Base-by-base conservation (phyloP, 2,797 vertebrate species). In the Fringilla coelebs region DNA sequence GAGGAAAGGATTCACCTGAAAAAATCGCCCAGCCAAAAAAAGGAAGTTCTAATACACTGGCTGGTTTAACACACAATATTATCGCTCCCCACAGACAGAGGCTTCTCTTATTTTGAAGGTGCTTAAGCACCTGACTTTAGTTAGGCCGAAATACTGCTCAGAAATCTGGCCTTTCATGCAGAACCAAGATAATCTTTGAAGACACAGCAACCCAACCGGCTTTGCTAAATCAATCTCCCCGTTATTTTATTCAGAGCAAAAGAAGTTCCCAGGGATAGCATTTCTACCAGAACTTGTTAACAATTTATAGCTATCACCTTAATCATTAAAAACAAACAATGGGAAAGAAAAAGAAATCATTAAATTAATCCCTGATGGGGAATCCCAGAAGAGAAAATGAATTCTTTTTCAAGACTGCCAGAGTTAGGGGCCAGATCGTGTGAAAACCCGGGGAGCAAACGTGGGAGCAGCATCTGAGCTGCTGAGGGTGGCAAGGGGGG, bases 271-370 rank as follows among this genome's bases (percentile, higher is more conserved):
- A 60, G 85, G 90, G 88, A 95, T 89, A 55, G 3, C 38, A 6
- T 90, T 96, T 93, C 83, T 36, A 95, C 85, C 54, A 86, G 80
- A 96, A 92, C 91, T 94, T 94, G 94, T 96, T 96, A 96, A 88
- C 90, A 78, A 94, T 97, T 97, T 94, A 96, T 63, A 96, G 88
- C 89, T 88, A 93, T 94, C 93, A 85, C 80, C 86, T 93, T 95
- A 81, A 95, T 95, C 87, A 66, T 88, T 88, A 73, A 84, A 91
- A 94, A 93, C 54, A 95, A 95, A 91, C 89, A 92, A 80, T 61
- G 70, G 65, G 48, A 70, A 89, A 80, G 77, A 26, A 12, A 62
- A 63, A 52, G 17, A 57, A 61, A 85, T 95, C 51, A 80, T 96
- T 95, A 90, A 79, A 96, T 95, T 94, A 91, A 89, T 91, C 87